Evolutionary conservation across 2,113 vertebrate species (phyloP).

Genomic region (Anser brachyrhynchus): DNA sequence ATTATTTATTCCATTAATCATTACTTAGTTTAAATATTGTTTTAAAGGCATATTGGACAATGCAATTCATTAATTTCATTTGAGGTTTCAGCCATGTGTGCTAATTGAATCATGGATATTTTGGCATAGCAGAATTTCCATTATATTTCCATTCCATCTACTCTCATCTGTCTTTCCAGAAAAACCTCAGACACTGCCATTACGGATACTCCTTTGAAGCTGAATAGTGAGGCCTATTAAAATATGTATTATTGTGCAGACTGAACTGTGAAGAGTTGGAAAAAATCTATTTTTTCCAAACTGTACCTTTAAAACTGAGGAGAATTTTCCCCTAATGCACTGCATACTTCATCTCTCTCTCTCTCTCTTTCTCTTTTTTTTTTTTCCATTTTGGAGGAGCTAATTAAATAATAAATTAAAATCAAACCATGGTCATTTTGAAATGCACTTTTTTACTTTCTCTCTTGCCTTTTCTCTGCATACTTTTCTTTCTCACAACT

Average conservation of each 20-base stretch:
- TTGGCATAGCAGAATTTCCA: neutral
- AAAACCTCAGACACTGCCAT: neutral
- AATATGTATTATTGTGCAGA: neutral
- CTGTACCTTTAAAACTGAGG: neutral
- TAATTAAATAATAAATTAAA: slow-evolving; percentile 8
- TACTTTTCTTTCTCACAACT: neutral
- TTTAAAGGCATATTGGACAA: slow-evolving; percentile 67
- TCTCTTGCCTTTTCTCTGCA: neutral
- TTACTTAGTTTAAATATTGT: slow-evolving; percentile 50
- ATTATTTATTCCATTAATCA: slow-evolving; percentile 71
- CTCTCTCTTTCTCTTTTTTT: too few species aligned
- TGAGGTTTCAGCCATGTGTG: slow-evolving; percentile 53
- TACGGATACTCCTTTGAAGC: neutral
- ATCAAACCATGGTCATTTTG: neutral
- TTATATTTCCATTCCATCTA: slow-evolving; percentile 4
- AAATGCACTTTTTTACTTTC: neutral
- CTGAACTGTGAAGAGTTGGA: neutral
- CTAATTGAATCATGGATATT: slow-evolving; percentile 22
- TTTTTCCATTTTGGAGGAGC: neutral
- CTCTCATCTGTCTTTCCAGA: slow-evolving; percentile 19
- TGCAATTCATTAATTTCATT: slow-evolving; percentile 66
- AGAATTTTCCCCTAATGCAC: neutral
- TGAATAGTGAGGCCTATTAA: neutral
- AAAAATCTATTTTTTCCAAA: neutral
- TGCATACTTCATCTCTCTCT: neutral